Conservation (phyloP, 2,113 vertebrate genomes). For the Perca flavescens region DNA sequence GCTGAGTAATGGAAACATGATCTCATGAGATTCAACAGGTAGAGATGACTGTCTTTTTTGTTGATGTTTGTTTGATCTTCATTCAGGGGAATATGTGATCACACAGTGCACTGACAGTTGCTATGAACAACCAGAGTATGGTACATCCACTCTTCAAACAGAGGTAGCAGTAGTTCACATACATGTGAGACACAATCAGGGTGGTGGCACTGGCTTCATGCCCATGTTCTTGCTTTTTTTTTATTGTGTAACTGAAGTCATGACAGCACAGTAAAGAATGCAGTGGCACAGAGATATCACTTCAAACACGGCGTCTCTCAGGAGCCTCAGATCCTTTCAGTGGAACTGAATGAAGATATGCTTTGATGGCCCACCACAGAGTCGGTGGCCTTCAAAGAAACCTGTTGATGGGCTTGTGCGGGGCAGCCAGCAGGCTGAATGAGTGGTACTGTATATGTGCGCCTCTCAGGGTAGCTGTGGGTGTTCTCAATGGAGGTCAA, state of each 20-base stretch:
- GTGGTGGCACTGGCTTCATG: constrained; percentile 45
- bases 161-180: constrained; percentile 34
- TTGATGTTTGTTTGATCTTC: constrained; percentile 31
- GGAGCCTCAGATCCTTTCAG: constrained; percentile 74
- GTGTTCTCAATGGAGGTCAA: constrained; percentile 61
- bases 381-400: constrained; percentile 73
- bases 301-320: constrained; percentile 77
- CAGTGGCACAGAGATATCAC: constrained; percentile 80
- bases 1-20: constrained; percentile 65
- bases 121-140: constrained; percentile 42
- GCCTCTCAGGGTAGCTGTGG: constrained; percentile 47
- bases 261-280: constrained; percentile 76
- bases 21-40: constrained; percentile 57
- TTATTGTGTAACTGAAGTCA: constrained; percentile 72
- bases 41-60: constrained; percentile 42
- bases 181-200: constrained; percentile 36
- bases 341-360: constrained; percentile 76
- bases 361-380: constrained; percentile 81
- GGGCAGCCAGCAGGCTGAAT: constrained; percentile 62
- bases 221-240: constrained; percentile 42
- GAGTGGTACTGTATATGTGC: constrained; percentile 58
- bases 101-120: constrained; percentile 20
- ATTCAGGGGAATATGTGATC: constrained; percentile 38
- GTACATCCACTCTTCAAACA: constrained; percentile 25
- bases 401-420: constrained; percentile 67